Percentiles rank a stretch among this genome's conserved stretches.
Evolutionary conservation across 2,797 vertebrate genomes (phyloP).

Genomic region (Lepilemur ruficaudatus): DNA sequence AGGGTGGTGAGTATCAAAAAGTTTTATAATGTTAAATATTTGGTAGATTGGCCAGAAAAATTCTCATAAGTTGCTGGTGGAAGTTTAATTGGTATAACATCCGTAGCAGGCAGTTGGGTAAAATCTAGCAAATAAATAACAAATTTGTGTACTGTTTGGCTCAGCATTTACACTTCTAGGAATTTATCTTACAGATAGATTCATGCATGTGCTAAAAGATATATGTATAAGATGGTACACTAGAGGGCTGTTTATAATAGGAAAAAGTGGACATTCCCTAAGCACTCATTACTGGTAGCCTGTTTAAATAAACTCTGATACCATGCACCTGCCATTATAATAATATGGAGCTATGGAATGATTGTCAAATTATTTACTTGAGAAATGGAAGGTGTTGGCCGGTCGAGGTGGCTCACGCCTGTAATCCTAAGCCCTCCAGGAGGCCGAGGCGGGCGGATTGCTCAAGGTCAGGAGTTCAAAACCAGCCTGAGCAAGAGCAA

Average conservation of each 20-base stretch:
- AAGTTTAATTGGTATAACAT: constrained; percentile 30
- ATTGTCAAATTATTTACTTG: not conserved
- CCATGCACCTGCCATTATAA: not conserved
- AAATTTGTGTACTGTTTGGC: not conserved
- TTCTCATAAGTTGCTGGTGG: constrained; percentile 10
- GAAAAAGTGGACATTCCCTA: not conserved
- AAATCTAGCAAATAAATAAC: not conserved
- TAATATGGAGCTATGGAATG: not conserved
- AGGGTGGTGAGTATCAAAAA: not conserved
- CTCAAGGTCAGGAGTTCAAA: too few relatives aligned
- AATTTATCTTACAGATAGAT: constrained; percentile 13
- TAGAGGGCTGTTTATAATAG: not conserved
- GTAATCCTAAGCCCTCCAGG: too few relatives aligned
- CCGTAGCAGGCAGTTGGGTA: not conserved
- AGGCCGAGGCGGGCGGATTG: too few relatives aligned
- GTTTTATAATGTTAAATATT: constrained; percentile 6
- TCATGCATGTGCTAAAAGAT: not conserved
- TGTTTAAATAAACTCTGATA: constrained; percentile 36
- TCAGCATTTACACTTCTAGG: constrained; percentile 11
- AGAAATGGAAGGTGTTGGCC: not conserved
- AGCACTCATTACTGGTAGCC: not conserved
- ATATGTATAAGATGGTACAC: not conserved
- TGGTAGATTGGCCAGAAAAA: not conserved
- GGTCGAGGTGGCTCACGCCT: not conserved
- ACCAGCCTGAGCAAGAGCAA: too few relatives aligned